phyloP scores from a whole-genome alignment of 2,888 invertebrate species.

The Sclerodermus sp. region DNA sequence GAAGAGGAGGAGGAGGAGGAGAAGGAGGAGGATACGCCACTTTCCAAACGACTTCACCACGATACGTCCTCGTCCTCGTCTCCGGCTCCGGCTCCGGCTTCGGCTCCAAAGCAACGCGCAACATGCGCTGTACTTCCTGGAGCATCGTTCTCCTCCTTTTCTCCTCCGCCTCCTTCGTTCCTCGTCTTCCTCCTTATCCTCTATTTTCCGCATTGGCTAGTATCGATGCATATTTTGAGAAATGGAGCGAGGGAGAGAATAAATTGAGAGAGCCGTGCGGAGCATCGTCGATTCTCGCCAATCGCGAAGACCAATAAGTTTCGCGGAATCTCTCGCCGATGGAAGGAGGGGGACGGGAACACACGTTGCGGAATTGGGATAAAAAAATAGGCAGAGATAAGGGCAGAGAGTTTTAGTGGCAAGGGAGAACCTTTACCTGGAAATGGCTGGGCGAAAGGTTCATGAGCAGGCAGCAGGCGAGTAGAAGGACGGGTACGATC shows the following conservation, averaged over 20 bases:
- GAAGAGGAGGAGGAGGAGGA: slow-evolving; percentile 20
- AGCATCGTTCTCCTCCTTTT: too few species aligned
- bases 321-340: background rate
- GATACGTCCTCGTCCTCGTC: slow-evolving; percentile 4
- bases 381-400: background rate
- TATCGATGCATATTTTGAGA: too few species aligned
- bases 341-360: too few species aligned
- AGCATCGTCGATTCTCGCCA: background rate
- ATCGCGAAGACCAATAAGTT: background rate
- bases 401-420: background rate
- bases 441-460: slow-evolving; percentile 27
- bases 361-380: background rate
- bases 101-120: too few species aligned
- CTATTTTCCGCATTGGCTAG: too few species aligned
- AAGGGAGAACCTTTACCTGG: slow-evolving; percentile 23
- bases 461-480: slow-evolving; percentile 16
- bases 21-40: slow-evolving; percentile 30
- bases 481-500: slow-evolving; percentile 36
- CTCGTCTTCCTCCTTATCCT: too few species aligned
- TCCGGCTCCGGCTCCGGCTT: background rate
- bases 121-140: too few species aligned
- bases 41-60: too few species aligned
- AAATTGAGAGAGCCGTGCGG: too few species aligned
- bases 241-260: too few species aligned
- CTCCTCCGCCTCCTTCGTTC: background rate